These are phyloP conservation scores for Eonycteris spelaea DNA, from an alignment of 2,113 vertebrate genomes.

Conservation along the genomic window DNA sequence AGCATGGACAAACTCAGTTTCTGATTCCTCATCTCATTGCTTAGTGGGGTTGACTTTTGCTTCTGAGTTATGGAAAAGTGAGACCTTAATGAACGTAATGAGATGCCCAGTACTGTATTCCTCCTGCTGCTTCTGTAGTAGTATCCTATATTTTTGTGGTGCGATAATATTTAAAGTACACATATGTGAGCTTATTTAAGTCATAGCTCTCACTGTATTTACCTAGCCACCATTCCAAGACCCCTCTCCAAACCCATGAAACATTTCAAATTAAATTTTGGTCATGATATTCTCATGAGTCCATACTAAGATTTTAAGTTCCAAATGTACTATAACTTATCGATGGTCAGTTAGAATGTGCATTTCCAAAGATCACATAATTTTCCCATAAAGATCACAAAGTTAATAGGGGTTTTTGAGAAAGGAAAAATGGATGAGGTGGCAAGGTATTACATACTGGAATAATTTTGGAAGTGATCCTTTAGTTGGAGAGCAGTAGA, in stretches of 20 bases:
- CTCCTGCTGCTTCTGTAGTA: background rate
- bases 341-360: background rate
- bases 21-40: background rate
- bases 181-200: background rate
- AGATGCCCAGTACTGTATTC: background rate
- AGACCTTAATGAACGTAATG: background rate
- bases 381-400: background rate
- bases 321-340: background rate
- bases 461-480: background rate
- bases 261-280: background rate
- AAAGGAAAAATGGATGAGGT: background rate
- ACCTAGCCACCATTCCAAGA: background rate
- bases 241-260: background rate
- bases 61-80: background rate
- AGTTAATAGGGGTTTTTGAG: background rate
- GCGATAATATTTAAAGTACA: background rate
- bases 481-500: background rate
- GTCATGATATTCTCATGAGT: background rate
- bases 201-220: background rate
- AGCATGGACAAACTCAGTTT: background rate
- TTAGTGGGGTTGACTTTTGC: background rate
- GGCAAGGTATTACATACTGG: background rate
- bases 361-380: no score
- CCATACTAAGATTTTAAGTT: background rate
- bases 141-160: background rate